Evolutionary conservation across 2,797 vertebrate species (phyloP), one percentile per base, ranked within the genome.

Genomic region (Lagorchestes hirsutus): DNA sequence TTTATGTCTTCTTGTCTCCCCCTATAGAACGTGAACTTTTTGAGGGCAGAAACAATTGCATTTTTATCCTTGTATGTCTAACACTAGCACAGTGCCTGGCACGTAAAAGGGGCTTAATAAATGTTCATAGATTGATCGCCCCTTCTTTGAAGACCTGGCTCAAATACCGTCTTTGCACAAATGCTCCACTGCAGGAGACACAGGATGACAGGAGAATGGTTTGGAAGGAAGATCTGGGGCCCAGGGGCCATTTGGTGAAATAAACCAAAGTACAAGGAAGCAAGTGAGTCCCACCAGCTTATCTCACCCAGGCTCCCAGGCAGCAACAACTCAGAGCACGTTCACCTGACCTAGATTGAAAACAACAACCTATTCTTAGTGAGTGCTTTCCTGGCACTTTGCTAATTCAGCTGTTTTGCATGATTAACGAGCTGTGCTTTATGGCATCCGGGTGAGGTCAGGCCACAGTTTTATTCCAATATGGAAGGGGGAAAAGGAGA

Each of bases 301-400:
- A 46, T 46, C 74, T 87, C 8, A n/a, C 22, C 40, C 40, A 27
- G 74, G 62, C 34, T 11, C 74, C 22, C 74, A 24, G 22, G 74
- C 18, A 82, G 74, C 74, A 82, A 46, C n/a, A 24, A 10, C 74
- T 10, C 9, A 0, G 62, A 34, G 8, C 22, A 46, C 1, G 40
- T 22, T 87, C 74, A 87, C 74, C 74, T 87, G 74, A 46, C 74
- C 74, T 27, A 87, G 22, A 87, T 27, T 1, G 74, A 87, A 46
- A 87, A 87, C 74, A 87, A 87, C 40, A 87, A 87, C 74, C 74
- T 87, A 87, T 87, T 87, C 74, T 87, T 50, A 87, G 74, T 46
- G 74, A 46, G 40, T 3, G 40, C 74, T 27, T 87, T 87, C 40
- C 74, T 50, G 74, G 40, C 74, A 46, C 40, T 50, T 27, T 50